Evolutionary conservation across 2,797 vertebrate species (phyloP), one percentile per base, ranked within the genome.

Genomic region (Euthynnus affinis): DNA sequence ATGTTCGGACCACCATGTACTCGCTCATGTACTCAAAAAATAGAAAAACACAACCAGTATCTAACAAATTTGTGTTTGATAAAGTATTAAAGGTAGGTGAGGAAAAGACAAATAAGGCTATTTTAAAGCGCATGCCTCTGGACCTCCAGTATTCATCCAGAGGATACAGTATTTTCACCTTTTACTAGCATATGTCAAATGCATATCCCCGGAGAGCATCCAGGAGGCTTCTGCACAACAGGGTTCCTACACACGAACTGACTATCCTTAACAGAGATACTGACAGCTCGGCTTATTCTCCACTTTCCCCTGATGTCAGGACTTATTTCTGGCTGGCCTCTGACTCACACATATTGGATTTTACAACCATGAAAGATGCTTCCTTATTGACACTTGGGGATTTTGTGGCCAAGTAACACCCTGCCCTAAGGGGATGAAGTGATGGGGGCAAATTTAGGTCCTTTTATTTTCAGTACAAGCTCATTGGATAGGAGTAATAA

Each of bases 281-380:
- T 89, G 84, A 90, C 91, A 91, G 87, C 74, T 81, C 2, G 40
- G 76, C 81, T 89, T 90, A 87, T 87, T 91, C 75, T 75, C 64
- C 84, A 67, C 73, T 80, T 85, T 81, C 77, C 77, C 62, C 74
- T 64, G 61, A 74, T 87, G 87, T 90, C 89, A 78, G 20, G 49
- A 76, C 76, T 78, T 81, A 85, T 90, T 85, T 80, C 70, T 77
- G 74, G 76, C 81, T 62, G 66, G 61, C 62, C 65, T 75, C 78
- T 78, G 77, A 83, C 76, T 83, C 71, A 51, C 79, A 85, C 62
- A 89, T 74, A 86, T 87, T 89, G 81, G 75, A 82, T 89, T 79
- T 88, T 74, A 79, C 59, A 69, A 74, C 44, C 51, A 44, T 81
- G 29, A 84, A 83, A 85, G 67, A 79, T 63, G 44, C 61, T 53